Conservation (phyloP, 2,888 invertebrate genomes). For the Cremastobaeus sp. region DNA sequence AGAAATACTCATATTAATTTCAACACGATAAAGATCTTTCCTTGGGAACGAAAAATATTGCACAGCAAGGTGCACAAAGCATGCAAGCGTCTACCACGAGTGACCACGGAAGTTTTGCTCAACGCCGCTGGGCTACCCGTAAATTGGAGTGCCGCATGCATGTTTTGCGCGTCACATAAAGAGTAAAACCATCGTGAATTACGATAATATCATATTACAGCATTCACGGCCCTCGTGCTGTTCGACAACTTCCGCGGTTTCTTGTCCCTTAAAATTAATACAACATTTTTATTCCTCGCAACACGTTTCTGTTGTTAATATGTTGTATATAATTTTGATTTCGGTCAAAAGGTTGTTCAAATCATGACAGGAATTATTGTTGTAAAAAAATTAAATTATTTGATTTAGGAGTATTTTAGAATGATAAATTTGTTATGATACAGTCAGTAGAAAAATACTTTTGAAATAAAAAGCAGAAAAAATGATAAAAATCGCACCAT, state of each 20-base stretch:
- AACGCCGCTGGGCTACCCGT: conserved; percentile 71
- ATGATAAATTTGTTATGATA: too few relatives aligned
- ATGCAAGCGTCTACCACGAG: conserved; percentile 76
- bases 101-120: conserved; percentile 76
- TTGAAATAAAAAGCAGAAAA: too few relatives aligned
- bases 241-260: conserved; percentile 75
- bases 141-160: conserved; percentile 76
- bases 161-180: conserved; percentile 77
- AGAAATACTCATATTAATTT: conserved; percentile 34
- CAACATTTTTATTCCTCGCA: conserved; percentile 68
- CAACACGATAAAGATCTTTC: conserved; percentile 46
- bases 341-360: conserved; percentile 26
- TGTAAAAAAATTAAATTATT: too few relatives aligned
- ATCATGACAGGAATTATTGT: too few relatives aligned
- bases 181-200: conserved; percentile 78
- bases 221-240: conserved; percentile 66
- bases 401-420: too few relatives aligned
- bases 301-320: conserved; percentile 45
- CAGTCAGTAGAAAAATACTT: too few relatives aligned
- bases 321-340: conserved; percentile 34
- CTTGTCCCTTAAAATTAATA: conserved; percentile 74
- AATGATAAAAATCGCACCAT: too few relatives aligned
- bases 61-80: conserved; percentile 59
- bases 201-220: conserved; percentile 78
- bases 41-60: conserved; percentile 56